Evolutionary conservation across 1,140 invertebrate genomes (phyloP), one percentile per base, ranked within the genome.

Genomic region (Wasmannia auropunctata): DNA sequence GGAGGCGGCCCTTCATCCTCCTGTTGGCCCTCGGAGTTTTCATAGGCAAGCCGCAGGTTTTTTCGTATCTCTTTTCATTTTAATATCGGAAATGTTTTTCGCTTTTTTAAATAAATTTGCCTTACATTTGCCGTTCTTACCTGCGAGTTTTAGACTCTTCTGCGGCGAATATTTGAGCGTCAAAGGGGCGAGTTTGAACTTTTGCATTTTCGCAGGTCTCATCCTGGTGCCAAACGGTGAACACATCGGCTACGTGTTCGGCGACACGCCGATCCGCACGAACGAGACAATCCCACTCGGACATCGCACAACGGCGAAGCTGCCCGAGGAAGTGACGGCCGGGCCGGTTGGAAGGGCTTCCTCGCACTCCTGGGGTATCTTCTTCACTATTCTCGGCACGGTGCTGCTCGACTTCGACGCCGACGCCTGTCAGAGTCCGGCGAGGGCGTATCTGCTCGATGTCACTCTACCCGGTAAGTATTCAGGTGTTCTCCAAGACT

Each of bases 391-490:
- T 60, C 92, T 99, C 0, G 99, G 99, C 14, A 99, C 99, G 0
- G 98, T 99, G 40, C 95, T 99, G 11, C 95, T 99, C 37, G 99
- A 99, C 94, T 99, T 99, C 94, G 98, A 99, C 94, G 98, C 98
- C 1, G 98, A 99, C 93, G 98, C 98, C 43, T 99, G 98, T 91
- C 99, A 99, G 94, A 99, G 98, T 92, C 99, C 99, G 0, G 96
- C 98, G 0, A 96, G 99, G 88, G 98, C 99, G 51, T 99, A 99
- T 95, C 96, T 99, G 0, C 96, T 99, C 11, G 99, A 99, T 92
- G 97, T 99, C 19, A 98, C 98, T 56, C 94, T 98, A 87, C 97
- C 98, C 95, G 98, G 98, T 98, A 92, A 94, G 86, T 76, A 51
- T 75, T 65, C 7, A 72, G 3, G 22, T 72, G 56, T 46, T 43